A percentile compares a stretch with the other conserved stretches of the same genome.
phyloP scores from a whole-genome alignment of 2,113 vertebrate genomes.

The Holacanthus passer region DNA sequence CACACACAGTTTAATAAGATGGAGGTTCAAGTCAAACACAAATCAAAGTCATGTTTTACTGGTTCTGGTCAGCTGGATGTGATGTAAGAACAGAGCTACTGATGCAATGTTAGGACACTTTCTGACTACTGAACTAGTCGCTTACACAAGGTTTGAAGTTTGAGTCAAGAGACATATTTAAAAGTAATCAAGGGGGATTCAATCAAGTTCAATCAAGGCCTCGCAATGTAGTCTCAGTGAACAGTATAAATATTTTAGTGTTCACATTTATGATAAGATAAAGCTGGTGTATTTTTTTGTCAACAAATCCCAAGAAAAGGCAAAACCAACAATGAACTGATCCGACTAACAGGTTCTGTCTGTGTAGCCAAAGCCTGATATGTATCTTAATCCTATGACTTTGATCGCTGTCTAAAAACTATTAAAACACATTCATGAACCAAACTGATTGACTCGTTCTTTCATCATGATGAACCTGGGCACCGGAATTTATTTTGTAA shows the following conservation, averaged over 20 bases:
- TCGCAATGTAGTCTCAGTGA: slow-evolving; percentile 4
- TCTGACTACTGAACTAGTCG: not conserved
- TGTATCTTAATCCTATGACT: not conserved
- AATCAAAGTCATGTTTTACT: slow-evolving; percentile 25
- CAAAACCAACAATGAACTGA: not conserved
- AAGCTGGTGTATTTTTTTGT: not conserved
- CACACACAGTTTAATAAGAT: slow-evolving; percentile 54
- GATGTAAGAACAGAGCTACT: slow-evolving; percentile 32
- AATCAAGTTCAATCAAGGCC: not conserved
- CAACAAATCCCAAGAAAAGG: slow-evolving; percentile 31
- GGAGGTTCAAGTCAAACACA: not conserved
- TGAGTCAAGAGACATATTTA: not conserved
- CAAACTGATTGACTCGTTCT: not conserved
- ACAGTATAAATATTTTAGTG: not conserved
- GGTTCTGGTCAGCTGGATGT: slow-evolving; percentile 24
- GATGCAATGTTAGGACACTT: slow-evolving; percentile 42
- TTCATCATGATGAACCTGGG: not conserved
- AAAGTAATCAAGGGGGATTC: no score
- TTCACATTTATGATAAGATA: not conserved
- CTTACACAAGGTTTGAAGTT: not conserved
- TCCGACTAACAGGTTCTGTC: not conserved
- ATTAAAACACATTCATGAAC: not conserved
- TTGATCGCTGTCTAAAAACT: not conserved
- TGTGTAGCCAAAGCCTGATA: not conserved
- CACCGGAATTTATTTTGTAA: not conserved